Evolutionary conservation across 2,888 invertebrate species (phyloP).

Genomic region (Trissolcus japonicus): DNA sequence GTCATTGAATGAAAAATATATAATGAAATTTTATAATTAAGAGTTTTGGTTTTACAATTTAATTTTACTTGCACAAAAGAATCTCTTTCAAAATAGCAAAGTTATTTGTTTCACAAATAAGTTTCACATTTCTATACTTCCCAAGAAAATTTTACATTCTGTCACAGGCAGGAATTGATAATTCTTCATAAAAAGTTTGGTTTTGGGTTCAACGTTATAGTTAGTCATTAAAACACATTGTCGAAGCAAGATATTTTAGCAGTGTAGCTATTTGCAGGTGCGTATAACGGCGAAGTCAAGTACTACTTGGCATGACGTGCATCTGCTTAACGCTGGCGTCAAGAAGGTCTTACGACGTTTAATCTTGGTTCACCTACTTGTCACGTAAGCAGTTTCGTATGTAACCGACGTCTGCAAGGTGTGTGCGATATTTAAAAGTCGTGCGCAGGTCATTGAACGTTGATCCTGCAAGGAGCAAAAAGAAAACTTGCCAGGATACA

Average conservation of each 20-base stretch:
- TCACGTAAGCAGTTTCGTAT: conserved; percentile 45
- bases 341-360: conserved; percentile 51
- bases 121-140: too few species aligned
- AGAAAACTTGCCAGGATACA: neutral
- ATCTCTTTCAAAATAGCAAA: too few species aligned
- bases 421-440: conserved; percentile 13
- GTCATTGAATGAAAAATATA: neutral
- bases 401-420: conserved; percentile 8
- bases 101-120: too few species aligned
- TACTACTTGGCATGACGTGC: conserved; percentile 63
- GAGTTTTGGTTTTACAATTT: too few species aligned
- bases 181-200: too few species aligned
- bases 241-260: conserved; percentile 61
- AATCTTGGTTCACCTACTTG: conserved; percentile 53
- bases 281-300: conserved; percentile 64
- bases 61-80: too few species aligned
- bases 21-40: too few species aligned
- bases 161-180: too few species aligned
- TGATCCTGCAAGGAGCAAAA: neutral
- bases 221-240: neutral
- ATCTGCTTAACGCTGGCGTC: conserved; percentile 59
- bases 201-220: conserved; percentile 14
- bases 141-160: too few species aligned
- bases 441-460: conserved; percentile 25
- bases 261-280: conserved; percentile 67